Evolutionary conservation across 1,140 invertebrate genomes (phyloP).

Genomic region (Zeugodacus cucurbitae): DNA sequence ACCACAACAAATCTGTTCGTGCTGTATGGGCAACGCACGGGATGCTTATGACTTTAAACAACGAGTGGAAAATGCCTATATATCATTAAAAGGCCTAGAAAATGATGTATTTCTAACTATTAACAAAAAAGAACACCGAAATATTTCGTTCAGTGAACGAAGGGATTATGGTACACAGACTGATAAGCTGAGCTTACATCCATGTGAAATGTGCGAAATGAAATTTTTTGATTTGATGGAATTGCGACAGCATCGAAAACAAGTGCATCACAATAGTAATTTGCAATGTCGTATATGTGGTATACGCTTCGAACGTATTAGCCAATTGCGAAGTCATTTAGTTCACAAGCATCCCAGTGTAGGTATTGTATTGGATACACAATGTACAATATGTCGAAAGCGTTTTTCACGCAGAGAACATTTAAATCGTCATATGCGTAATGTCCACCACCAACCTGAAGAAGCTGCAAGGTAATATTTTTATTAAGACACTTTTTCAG

Average conservation of each 20-base stretch:
- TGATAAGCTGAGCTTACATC: slow-evolving; percentile 52
- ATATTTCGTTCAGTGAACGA: neutral
- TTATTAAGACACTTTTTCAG: neutral
- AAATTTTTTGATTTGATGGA: slow-evolving; percentile 54
- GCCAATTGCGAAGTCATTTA: slow-evolving; percentile 54
- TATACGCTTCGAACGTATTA: slow-evolving; percentile 50
- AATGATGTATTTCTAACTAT: neutral
- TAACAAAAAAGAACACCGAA: neutral
- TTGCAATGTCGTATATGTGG: slow-evolving; percentile 56
- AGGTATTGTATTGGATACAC: slow-evolving; percentile 35
- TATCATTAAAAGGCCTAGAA: neutral
- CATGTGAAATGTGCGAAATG: slow-evolving; percentile 57
- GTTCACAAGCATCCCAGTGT: slow-evolving; percentile 50
- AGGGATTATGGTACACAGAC: slow-evolving; percentile 57
- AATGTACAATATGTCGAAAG: slow-evolving; percentile 52
- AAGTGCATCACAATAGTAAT: slow-evolving; percentile 44
- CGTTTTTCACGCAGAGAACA: slow-evolving; percentile 57
- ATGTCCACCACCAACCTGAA: slow-evolving; percentile 47
- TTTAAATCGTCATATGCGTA: slow-evolving; percentile 54
- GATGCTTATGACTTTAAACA: slow-evolving; percentile 58
- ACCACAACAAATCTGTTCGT: slow-evolving; percentile 55
- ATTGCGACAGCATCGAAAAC: slow-evolving; percentile 54
- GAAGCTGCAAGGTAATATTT: neutral
- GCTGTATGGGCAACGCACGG: slow-evolving; percentile 53
- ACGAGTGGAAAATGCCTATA: slow-evolving; percentile 55